Conservation (phyloP, 2,888 invertebrate genomes). For the Tipula helvola region DNA sequence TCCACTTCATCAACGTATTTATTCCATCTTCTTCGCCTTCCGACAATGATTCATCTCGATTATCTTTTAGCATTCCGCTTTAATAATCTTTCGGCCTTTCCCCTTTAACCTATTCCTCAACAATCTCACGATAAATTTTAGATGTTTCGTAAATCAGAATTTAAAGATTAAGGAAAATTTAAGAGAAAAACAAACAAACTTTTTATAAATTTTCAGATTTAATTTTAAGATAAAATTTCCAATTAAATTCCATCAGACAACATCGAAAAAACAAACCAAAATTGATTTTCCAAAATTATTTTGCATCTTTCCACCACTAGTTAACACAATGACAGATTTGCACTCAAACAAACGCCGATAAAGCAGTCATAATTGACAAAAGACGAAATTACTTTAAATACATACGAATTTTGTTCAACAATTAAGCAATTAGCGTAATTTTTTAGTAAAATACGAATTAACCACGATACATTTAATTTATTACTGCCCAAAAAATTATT, state of each 20-base stretch:
- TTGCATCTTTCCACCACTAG: background rate
- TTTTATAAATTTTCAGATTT: background rate
- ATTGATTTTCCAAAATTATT: background rate
- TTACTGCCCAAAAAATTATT: background rate
- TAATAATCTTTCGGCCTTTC: too few species aligned
- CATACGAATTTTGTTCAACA: background rate
- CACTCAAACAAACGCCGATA: background rate
- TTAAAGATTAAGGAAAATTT: background rate
- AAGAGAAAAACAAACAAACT: too few species aligned
- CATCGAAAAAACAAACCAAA: background rate
- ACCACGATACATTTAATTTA: background rate
- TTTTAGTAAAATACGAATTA: background rate
- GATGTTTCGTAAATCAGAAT: too few species aligned
- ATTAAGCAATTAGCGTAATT: background rate
- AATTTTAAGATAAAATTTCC: background rate
- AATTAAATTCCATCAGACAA: background rate
- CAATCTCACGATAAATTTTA: too few species aligned
- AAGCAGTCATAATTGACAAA: background rate
- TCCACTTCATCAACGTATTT: too few species aligned
- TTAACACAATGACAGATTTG: background rate
- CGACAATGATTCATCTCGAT: too few species aligned
- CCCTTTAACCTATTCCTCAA: too few species aligned
- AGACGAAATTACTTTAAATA: background rate
- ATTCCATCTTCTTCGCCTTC: too few species aligned
- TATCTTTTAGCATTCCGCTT: too few species aligned